Base-by-base conservation (phyloP, 1,140 invertebrate genomes). In the Chironomus tepperi region DNA sequence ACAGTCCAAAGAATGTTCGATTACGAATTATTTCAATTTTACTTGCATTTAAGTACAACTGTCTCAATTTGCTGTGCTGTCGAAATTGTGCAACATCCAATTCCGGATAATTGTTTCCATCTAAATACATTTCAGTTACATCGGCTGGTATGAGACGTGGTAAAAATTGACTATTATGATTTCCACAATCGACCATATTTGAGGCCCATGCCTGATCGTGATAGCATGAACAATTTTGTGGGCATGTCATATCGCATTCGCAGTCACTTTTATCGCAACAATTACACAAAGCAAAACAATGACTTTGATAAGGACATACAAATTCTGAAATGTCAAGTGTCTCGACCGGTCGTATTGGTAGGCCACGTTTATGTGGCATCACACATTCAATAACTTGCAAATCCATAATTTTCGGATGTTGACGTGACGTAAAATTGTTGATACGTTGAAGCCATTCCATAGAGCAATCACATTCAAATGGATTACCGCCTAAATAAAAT, bases 221-320 rank as follows among this genome's bases (percentile, higher is more conserved):
- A 82, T 95, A 96, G 80, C 94, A 97, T 75, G 91, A 91, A 84
- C 94, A 97, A 79, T 95, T 94, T 76, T 88, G 87, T 2, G 95
- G 95, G 79, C 94, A 97, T 3, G 91, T 95, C 93, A 96, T 96
- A 84, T 96, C 93, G 83, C 95, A 97, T 82, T 97, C 95, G 82
- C 95, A 97, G 73, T 93, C 94, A 80, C 96, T 94, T 80, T 95
- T 96, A 78, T 97, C 94, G 80, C 95, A 97, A 83, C 95, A 97
- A 78, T 95, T 93, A 80, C 95, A 97, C 72, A 96, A 83, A 16
- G 94, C 91, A 83, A 96, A 96, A 84, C 95, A 97, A 83, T 97
- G 95, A 43, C 92, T 93, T 78, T 93, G 90, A 84, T 97, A 97
- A 74, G 89, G 89, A 81, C 95, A 97, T 77, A 97, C 85, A 83